A percentile compares a stretch with the other conserved stretches of the same genome.
phyloP scores from a whole-genome alignment of 2,888 invertebrate species.

The Microchrysa polita region DNA sequence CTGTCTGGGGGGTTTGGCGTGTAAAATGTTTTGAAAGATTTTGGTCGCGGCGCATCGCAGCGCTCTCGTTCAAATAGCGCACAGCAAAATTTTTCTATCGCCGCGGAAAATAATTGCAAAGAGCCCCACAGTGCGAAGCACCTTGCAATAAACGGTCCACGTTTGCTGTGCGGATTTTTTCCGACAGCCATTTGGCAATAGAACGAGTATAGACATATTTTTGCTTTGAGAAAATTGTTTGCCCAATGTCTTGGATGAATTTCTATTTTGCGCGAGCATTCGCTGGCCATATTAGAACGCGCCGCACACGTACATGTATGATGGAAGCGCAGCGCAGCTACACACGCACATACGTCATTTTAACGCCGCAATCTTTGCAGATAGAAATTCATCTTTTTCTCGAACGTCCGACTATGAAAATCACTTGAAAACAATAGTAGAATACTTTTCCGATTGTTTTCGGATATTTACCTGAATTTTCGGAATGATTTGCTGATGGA shows the following conservation, averaged over 20 bases:
- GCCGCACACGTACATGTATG: too few relatives aligned
- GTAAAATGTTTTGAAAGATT: slow-evolving; percentile 40
- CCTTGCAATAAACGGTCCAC: slow-evolving; percentile 6
- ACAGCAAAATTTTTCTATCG: too few relatives aligned
- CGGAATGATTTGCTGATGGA: neutral
- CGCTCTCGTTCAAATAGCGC: neutral
- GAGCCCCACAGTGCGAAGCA: neutral
- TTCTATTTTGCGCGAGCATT: slow-evolving; percentile 25
- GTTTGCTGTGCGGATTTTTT: slow-evolving; percentile 1
- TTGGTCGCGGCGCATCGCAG: slow-evolving; percentile 17
- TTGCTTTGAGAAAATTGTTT: slow-evolving; percentile 32
- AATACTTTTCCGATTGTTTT: neutral
- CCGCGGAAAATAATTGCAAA: neutral
- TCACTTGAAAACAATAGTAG: neutral
- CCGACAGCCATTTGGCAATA: slow-evolving; percentile 13
- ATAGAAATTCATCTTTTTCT: slow-evolving; percentile 32
- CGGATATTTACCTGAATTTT: slow-evolving; percentile 32
- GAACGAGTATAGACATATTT: neutral
- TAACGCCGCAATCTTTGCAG: slow-evolving; percentile 5
- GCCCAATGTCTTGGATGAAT: slow-evolving; percentile 28
- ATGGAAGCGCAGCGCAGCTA: too few relatives aligned
- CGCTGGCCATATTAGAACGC: slow-evolving; percentile 6
- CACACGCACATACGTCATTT: slow-evolving; percentile 27
- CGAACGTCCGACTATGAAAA: slow-evolving; percentile 22
- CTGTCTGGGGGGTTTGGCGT: too few relatives aligned